Evolutionary conservation across 1,140 invertebrate genomes (phyloP), one percentile per base, ranked within the genome.

Genomic region (Trachelipus rathkii): DNA sequence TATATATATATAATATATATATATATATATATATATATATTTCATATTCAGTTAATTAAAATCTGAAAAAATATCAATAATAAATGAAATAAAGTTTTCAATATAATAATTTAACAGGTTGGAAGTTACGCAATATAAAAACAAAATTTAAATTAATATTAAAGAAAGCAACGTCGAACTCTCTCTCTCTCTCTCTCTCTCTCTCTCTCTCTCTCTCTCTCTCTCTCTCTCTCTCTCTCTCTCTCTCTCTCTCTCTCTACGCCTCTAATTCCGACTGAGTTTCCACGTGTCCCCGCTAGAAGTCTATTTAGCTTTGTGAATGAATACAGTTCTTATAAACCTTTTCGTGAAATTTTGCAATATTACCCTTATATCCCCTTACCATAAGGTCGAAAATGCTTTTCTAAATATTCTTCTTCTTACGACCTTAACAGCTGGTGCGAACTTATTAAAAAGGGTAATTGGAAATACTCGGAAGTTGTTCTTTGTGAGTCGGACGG

Each of bases 201-300:
- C 50, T 60, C 19, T 60, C 50, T 60, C 50, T 60, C 50, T 60
- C 50, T 60, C 50, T 60, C 50, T 60, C 50, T 60, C 50, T 60
- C 19, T 60, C 50, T 60, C 19, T 60, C 50, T 13, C 50, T 13
- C 50, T 15, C 50, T 60, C 50, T 60, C 50, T 60, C 50, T 60
- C 50, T 60, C 19, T 60, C 50, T 60, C 19, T 60, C 50, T 13
- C 50, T 13, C 50, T 15, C 8, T 3, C 8, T 60, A 2, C 8
- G 50, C 8, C 50, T 60, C 50, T 60, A 60, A 60, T 60, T 60
- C 50, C 50, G 8, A 19, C 50, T 19, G 50, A 60, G 50, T 19
- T 60, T 60, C 50, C 50, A 60, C 50, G 50, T 60, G 50, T 60
- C 50, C 11, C 50, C 50, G 50, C 50, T 60, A 60, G 50, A 60